phyloP scores from a whole-genome alignment of 2,113 vertebrate genomes.

The Oncorhynchus mykiss region DNA sequence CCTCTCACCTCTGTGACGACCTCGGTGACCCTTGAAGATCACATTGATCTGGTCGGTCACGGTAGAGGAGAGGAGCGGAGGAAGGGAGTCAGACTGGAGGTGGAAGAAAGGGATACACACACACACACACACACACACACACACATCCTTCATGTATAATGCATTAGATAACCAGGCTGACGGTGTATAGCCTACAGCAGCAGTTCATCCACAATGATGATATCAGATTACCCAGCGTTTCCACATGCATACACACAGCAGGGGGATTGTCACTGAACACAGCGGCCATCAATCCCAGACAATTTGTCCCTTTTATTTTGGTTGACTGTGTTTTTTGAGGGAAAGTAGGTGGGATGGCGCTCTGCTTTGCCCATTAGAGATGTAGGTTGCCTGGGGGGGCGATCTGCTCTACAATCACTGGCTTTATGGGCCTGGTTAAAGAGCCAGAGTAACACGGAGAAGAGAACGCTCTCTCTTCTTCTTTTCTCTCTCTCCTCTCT shows the following conservation, averaged over 20 bases:
- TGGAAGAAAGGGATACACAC: neutral
- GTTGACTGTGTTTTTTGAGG: constrained; percentile 27
- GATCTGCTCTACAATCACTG: constrained; percentile 50
- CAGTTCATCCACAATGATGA: constrained; percentile 28
- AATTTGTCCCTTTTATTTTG: constrained; percentile 51
- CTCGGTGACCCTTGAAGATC: neutral
- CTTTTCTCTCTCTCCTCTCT: neutral
- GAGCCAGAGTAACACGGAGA: constrained; percentile 33
- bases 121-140: no score
- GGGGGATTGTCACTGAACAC: constrained; percentile 43
- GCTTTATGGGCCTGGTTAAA: constrained; percentile 37
- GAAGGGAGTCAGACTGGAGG: constrained; percentile 1
- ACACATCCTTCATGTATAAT: constrained; percentile 43
- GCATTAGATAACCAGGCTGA: constrained; percentile 31
- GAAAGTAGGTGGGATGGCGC: constrained; percentile 48
- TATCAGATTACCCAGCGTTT: constrained; percentile 45
- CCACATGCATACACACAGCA: constrained; percentile 40
- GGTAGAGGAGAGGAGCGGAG: constrained; percentile 1
- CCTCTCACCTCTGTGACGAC: neutral
- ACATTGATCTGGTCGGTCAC: neutral
- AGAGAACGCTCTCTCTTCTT: constrained; percentile 1
- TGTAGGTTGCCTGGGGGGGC: constrained; percentile 51
- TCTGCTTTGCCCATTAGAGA: constrained; percentile 52
- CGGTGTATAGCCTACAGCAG: constrained; percentile 5
- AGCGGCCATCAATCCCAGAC: constrained; percentile 39